These are phyloP conservation scores for Mythimna impura DNA, from an alignment of 2,888 invertebrate genomes.

Conservation along the genomic window DNA sequence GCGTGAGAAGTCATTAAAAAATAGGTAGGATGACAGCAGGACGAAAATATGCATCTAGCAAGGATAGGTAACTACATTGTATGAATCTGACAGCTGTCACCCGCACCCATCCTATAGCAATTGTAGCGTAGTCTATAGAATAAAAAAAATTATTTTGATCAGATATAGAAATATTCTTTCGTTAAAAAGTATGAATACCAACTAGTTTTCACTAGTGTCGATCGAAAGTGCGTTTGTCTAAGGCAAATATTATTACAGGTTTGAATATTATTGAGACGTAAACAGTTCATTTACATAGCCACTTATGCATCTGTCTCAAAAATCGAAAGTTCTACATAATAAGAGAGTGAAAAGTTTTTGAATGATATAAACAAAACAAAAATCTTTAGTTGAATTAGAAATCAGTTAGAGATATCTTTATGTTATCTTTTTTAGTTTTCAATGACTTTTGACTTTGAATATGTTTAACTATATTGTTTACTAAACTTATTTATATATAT, in stretches of 20 bases:
- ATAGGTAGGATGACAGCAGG: no score
- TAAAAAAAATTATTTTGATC: background rate
- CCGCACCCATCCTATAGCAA: no score
- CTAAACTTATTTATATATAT: background rate
- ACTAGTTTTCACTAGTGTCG: slow-evolving; percentile 15
- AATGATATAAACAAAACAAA: background rate
- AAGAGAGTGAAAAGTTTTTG: background rate
- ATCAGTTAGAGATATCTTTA: background rate
- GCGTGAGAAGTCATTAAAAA: no score
- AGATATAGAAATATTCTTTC: background rate
- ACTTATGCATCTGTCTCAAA: background rate
- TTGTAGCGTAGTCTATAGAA: background rate
- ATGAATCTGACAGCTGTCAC: no score
- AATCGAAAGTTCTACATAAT: slow-evolving; percentile 37
- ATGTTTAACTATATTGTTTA: background rate
- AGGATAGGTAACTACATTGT: no score
- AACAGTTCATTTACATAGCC: slow-evolving; percentile 38
- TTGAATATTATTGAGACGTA: slow-evolving; percentile 11
- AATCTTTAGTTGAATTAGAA: slow-evolving; percentile 4
- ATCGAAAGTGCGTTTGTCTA: slow-evolving; percentile 36
- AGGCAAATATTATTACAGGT: slow-evolving; percentile 19
- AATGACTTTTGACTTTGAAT: slow-evolving; percentile 1
- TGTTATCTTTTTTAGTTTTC: background rate
- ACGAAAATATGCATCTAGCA: no score
- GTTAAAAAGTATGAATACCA: slow-evolving; percentile 3